Evolutionary conservation across 2,888 invertebrate genomes (phyloP).

Genomic region (Limenitis arthemis): DNA sequence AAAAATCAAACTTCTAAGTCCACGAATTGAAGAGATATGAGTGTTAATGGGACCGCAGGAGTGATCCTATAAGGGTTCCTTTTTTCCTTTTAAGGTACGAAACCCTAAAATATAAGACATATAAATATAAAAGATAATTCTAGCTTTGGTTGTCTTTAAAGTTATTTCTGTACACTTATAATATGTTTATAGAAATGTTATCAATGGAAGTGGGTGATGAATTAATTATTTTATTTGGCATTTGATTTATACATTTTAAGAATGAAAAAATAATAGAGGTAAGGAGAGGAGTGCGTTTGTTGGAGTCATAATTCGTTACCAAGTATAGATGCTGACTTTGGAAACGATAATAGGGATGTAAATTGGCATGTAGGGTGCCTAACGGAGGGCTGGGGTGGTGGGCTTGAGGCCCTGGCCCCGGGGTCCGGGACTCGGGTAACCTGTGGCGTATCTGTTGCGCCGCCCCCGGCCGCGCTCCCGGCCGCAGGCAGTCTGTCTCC

Average conservation of each 20-base stretch:
- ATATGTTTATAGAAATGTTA: background rate
- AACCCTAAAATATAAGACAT: no score
- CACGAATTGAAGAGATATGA: no score
- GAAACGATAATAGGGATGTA: conserved; percentile 62
- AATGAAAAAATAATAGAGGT: conserved; percentile 1
- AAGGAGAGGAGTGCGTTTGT: conserved; percentile 15
- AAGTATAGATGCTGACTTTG: conserved; percentile 40
- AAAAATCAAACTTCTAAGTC: no score
- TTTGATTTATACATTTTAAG: no score
- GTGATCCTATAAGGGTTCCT: no score
- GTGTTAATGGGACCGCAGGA: no score
- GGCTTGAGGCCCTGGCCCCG: conserved; percentile 39
- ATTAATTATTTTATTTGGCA: no score
- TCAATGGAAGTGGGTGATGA: no score
- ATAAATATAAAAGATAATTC: no score
- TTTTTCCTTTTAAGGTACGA: no score
- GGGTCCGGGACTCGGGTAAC: conserved; percentile 58
- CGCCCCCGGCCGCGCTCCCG: conserved; percentile 40
- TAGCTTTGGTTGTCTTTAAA: no score
- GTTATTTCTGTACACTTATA: no score
- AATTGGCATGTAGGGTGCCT: conserved; percentile 47
- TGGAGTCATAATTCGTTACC: conserved; percentile 30
- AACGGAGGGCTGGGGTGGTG: conserved; percentile 31
- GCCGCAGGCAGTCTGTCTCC: conserved; percentile 33
- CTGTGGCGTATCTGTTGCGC: conserved; percentile 71